These are phyloP conservation scores for Clitarchus hookeri DNA, from an alignment of 2,888 invertebrate species.

Conservation along the genomic window DNA sequence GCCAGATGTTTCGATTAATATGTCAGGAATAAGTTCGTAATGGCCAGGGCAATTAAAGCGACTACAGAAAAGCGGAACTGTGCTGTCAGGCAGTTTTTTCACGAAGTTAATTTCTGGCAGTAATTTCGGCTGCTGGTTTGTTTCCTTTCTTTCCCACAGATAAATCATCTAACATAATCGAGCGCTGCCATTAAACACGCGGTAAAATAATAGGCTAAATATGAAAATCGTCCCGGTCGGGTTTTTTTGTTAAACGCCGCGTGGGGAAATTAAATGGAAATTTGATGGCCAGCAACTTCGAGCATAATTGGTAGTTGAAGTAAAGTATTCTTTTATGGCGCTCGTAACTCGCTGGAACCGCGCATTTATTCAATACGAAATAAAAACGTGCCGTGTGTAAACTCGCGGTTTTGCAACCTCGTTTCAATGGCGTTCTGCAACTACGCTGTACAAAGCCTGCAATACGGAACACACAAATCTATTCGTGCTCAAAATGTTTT, in stretches of 20 bases:
- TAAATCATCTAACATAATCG: background rate
- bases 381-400: too few relatives aligned
- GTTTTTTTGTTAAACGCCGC: background rate
- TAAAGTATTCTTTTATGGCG: background rate
- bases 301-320: background rate
- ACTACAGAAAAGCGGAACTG: too few relatives aligned
- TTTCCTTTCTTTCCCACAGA: background rate
- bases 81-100: background rate
- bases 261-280: background rate
- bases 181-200: background rate
- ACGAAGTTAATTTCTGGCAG: background rate
- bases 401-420: too few relatives aligned
- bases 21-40: too few relatives aligned
- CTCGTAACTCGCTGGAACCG: background rate
- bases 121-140: background rate
- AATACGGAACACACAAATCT: too few relatives aligned
- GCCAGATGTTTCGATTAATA: too few relatives aligned
- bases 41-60: background rate
- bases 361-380: too few relatives aligned
- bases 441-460: too few relatives aligned
- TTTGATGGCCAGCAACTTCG: background rate
- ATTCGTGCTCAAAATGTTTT: too few relatives aligned
- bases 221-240: background rate
- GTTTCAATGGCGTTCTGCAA: too few relatives aligned
- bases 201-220: background rate